Evolutionary conservation across 2,797 vertebrate genomes (phyloP).

Genomic region (Pyrocephalus nanus): DNA sequence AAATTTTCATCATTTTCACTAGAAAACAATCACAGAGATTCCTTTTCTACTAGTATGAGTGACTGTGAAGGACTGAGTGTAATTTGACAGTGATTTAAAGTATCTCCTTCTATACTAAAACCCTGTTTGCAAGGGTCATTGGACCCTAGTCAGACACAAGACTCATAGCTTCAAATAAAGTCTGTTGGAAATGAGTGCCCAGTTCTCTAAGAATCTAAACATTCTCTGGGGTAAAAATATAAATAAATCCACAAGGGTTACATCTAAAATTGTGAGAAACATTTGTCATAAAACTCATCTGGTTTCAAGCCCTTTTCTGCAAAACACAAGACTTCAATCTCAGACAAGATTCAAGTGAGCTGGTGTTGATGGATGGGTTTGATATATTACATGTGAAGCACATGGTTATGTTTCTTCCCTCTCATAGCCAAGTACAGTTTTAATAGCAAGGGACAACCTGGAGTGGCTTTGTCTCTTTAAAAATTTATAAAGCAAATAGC

Average conservation of each 20-base stretch:
- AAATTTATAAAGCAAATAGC: background rate
- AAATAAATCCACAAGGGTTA: background rate
- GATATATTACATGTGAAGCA: constrained; percentile 7
- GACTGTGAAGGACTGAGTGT: background rate
- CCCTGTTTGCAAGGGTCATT: background rate
- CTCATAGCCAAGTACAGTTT: background rate
- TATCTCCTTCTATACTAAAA: background rate
- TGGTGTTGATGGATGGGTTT: background rate
- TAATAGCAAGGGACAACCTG: background rate
- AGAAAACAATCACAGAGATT: background rate
- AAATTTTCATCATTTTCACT: background rate
- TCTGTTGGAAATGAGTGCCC: background rate
- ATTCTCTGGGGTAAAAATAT: background rate
- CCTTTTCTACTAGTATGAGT: background rate
- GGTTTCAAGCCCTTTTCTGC: constrained; percentile 20
- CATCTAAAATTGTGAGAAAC: background rate
- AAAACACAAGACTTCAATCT: constrained; percentile 4
- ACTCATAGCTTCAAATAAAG: background rate
- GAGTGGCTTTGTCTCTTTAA: background rate
- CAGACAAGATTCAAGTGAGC: background rate
- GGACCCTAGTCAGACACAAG: background rate
- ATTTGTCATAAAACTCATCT: constrained; percentile 13
- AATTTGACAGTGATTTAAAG: background rate
- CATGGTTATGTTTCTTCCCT: background rate
- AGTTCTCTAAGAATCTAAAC: background rate